phyloP scores from a whole-genome alignment of 92 coral and sea anemone genomes.

The Parazoanthus atlanticus region DNA sequence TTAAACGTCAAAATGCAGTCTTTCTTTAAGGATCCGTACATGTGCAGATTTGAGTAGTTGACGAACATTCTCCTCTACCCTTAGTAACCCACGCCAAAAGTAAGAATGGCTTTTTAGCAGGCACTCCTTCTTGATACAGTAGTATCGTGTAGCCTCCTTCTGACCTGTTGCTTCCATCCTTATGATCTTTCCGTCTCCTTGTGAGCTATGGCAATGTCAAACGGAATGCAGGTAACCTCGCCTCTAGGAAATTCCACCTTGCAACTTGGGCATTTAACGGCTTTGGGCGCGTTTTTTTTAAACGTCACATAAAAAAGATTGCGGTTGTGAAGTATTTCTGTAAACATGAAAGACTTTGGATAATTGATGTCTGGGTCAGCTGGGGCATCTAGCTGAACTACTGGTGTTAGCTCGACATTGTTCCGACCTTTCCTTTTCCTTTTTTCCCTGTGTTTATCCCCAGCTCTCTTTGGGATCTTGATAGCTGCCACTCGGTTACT shows the following conservation, averaged over 20 bases:
- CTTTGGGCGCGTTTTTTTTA: slow-evolving; percentile 7
- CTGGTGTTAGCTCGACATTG: slow-evolving; percentile 50
- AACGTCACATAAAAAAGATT: slow-evolving; percentile 51
- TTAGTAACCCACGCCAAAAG: slow-evolving; percentile 32
- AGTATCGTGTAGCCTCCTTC: slow-evolving; percentile 33
- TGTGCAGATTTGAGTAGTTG: slow-evolving; percentile 26
- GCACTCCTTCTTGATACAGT: slow-evolving; percentile 39
- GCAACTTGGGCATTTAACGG: slow-evolving; percentile 49
- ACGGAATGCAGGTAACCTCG: slow-evolving; percentile 31
- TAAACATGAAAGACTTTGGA: slow-evolving; percentile 50
- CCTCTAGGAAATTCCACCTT: slow-evolving; percentile 51
- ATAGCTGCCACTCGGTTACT: background rate
- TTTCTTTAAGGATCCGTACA: slow-evolving; percentile 30
- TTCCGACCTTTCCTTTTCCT: slow-evolving; percentile 59
- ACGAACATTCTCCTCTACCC: slow-evolving; percentile 28
- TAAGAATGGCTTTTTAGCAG: slow-evolving; percentile 42
- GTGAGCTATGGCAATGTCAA: slow-evolving; percentile 51
- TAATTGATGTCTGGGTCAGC: slow-evolving; percentile 41
- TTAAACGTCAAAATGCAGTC: slow-evolving; percentile 38
- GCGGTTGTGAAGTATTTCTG: slow-evolving; percentile 57
- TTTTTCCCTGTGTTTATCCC: slow-evolving; percentile 27
- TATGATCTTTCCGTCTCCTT: slow-evolving; percentile 40
- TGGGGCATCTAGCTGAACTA: slow-evolving; percentile 16
- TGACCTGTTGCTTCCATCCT: slow-evolving; percentile 41
- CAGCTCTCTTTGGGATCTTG: slow-evolving; percentile 37